Base-by-base conservation (phyloP, 2,113 vertebrate species). In the Channa argus region DNA sequence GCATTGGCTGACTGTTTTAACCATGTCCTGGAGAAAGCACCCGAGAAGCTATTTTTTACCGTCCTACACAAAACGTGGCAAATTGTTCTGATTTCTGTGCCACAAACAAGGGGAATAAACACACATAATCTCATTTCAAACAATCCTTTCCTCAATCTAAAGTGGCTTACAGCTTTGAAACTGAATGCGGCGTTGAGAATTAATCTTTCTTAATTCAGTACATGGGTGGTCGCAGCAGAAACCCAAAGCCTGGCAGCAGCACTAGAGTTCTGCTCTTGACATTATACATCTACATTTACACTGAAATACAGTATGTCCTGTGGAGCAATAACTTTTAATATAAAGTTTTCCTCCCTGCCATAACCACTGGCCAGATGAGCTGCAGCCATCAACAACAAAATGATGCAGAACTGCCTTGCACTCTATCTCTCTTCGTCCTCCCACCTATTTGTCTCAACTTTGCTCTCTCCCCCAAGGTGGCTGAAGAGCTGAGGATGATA, bases 1-100 rank as follows among this genome's bases (percentile, higher is more conserved):
- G 85, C 86, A 24, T 71, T 62, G 79, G 50, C 56, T 58, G 41
- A 68, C 63, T 84, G 77, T 11, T 61, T 44, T 63, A 74, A 77
- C 84, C 68, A 24, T 65, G 55, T 85, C 80, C 70, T 11, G 53
- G 41, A 67, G 74, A 88, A 74, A 82, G 51, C 55, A 56, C 43
- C 0, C 36, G 59, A 47, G 3, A 43, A 53, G 73, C 61, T 64
- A 2, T 77, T 68, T 74, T 72, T 54, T 63, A 33, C 56, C 73
- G 8, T 55, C 2, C 7, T 15, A 63, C 4, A 55, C n/a, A 4
- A 56, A 80, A 79, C 72, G 46, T 3, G 61, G 45, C 41, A 62
- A 69, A 12, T 64, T 79, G 24, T 37, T 58, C 0, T 51, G 24
- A 47, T 73, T 71, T 66, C 41, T 47, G 49, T 53, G 62, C 7